Conservation (phyloP, 2,113 vertebrate species). For the Indri indri region DNA sequence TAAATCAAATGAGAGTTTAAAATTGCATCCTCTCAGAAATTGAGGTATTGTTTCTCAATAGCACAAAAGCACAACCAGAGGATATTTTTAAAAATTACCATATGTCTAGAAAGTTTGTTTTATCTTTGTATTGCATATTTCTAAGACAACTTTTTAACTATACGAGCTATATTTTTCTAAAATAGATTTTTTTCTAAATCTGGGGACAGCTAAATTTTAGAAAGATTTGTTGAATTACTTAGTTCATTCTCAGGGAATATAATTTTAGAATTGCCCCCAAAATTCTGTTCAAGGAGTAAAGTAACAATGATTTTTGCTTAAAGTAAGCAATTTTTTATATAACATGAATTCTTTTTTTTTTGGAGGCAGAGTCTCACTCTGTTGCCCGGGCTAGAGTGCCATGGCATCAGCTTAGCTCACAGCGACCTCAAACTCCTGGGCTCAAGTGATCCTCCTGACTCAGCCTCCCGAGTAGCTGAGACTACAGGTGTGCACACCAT, state of each 20-base stretch:
- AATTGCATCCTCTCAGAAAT: slow-evolving; percentile 24
- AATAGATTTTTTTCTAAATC: slow-evolving; percentile 1
- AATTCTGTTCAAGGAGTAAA: slow-evolving; percentile 25
- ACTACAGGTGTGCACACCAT: too few species aligned
- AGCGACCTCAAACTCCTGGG: too few species aligned
- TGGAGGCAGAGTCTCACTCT: too few species aligned
- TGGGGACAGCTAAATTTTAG: slow-evolving; percentile 1
- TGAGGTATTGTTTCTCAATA: neutral
- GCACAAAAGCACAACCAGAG: neutral
- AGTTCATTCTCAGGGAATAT: slow-evolving; percentile 43
- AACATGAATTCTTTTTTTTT: too few species aligned
- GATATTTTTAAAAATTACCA: slow-evolving; percentile 14
- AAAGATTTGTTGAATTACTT: slow-evolving; percentile 24
- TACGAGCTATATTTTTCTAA: slow-evolving; percentile 20
- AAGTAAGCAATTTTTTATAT: neutral
- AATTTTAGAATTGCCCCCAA: slow-evolving; percentile 45
- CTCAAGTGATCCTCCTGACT: too few species aligned
- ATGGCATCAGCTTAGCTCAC: too few species aligned
- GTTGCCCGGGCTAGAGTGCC: too few species aligned
- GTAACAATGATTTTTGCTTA: slow-evolving; percentile 41
- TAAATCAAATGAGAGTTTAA: slow-evolving; percentile 11
- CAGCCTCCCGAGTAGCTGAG: too few species aligned
- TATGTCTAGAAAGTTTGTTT: neutral
- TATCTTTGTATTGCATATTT: neutral
- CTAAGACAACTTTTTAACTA: neutral